Evolutionary conservation across 2,888 invertebrate species (phyloP).

Genomic region (Oligia fasciuncula): DNA sequence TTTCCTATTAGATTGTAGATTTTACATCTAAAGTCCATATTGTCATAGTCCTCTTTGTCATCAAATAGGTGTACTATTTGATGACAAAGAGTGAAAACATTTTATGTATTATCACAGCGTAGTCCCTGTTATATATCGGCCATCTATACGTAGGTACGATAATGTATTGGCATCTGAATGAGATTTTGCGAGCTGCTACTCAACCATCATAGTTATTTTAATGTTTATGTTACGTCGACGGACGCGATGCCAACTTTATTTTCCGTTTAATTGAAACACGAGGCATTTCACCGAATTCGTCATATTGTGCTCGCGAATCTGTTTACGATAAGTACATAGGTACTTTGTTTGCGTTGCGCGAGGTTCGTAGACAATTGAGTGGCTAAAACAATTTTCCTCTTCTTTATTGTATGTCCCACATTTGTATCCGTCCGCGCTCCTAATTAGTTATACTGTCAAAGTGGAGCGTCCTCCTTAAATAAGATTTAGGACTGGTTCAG

Average conservation of each 20-base stretch:
- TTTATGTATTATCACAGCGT: conserved; percentile 38
- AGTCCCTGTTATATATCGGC: conserved; percentile 31
- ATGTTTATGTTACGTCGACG: conserved; percentile 81
- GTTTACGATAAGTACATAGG: conserved; percentile 74
- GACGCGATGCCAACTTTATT: conserved; percentile 83
- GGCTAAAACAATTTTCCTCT: conserved; percentile 48
- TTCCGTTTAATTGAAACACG: conserved; percentile 85
- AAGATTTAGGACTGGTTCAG: conserved; percentile 10
- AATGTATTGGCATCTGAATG: conserved; percentile 79
- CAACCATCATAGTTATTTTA: conserved; percentile 81
- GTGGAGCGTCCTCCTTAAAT: conserved; percentile 34
- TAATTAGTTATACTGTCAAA: conserved; percentile 52
- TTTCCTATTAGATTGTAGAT: conserved; percentile 7
- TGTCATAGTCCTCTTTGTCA: too few species aligned
- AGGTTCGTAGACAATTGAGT: conserved; percentile 62
- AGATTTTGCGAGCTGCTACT: conserved; percentile 76
- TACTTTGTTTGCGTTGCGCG: conserved; percentile 73
- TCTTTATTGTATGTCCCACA: conserved; percentile 48
- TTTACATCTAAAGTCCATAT: conserved; percentile 16
- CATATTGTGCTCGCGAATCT: conserved; percentile 76
- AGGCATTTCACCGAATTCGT: conserved; percentile 82
- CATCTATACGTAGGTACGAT: conserved; percentile 52
- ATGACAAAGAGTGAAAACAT: conserved; percentile 48
- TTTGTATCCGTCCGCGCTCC: conserved; percentile 49
- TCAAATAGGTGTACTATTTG: background rate